These are phyloP conservation scores for Scrobipalpa atriplicella DNA, from an alignment of 2,888 invertebrate species.

Conservation along the genomic window DNA sequence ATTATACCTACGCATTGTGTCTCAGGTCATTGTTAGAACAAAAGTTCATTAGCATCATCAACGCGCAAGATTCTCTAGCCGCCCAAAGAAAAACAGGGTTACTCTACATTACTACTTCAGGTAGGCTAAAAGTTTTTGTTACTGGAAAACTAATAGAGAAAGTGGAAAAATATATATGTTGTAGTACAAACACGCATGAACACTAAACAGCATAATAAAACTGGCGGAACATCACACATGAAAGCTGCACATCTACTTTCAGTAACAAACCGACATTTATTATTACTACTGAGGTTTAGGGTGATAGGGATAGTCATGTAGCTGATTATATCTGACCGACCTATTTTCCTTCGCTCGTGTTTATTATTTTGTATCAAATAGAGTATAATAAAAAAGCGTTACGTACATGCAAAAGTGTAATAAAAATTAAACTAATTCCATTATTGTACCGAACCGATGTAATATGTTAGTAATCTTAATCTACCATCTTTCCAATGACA, in stretches of 20 bases:
- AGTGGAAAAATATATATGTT: constrained; percentile 25
- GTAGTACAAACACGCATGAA: constrained; percentile 31
- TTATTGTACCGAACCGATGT: constrained; percentile 19
- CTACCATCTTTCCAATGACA: constrained; percentile 19
- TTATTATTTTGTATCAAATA: neutral
- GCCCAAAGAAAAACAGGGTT: constrained; percentile 5
- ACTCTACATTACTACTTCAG: constrained; percentile 5
- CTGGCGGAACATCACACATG: constrained; percentile 34
- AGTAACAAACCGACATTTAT: constrained; percentile 26
- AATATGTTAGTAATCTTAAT: constrained; percentile 21
- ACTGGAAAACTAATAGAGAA: constrained; percentile 22
- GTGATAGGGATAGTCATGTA: constrained; percentile 14
- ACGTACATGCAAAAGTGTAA: constrained; percentile 24
- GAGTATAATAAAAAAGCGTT: constrained; percentile 20
- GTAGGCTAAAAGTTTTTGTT: neutral
- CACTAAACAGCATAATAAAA: constrained; percentile 32
- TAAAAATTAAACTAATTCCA: constrained; percentile 20
- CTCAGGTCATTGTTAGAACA: constrained; percentile 5
- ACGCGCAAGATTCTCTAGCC: constrained; percentile 14
- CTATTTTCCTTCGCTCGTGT: constrained; percentile 6
- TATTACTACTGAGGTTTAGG: constrained; percentile 21
- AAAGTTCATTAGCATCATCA: constrained; percentile 12
- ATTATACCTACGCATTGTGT: constrained; percentile 7
- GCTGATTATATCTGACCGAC: constrained; percentile 10
- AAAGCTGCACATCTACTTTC: constrained; percentile 31